A percentile compares a stretch with the other conserved stretches of the same genome.
Conservation (phyloP, 2,113 vertebrate genomes). For the Climacteris rufus region DNA sequence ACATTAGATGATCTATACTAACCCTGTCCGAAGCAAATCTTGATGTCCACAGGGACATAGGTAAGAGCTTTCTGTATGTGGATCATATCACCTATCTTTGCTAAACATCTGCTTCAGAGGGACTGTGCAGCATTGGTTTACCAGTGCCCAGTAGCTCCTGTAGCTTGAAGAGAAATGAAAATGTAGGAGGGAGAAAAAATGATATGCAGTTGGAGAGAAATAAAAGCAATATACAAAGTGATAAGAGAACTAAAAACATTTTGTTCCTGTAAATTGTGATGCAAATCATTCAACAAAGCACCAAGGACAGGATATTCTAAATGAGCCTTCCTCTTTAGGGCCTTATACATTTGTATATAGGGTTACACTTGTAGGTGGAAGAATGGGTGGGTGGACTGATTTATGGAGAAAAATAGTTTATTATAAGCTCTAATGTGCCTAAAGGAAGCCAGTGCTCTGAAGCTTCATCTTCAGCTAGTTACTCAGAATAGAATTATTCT, state of each 20-base stretch:
- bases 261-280: not conserved
- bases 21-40: not conserved
- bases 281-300: not conserved
- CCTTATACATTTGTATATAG: not conserved
- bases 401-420: slow-evolving; percentile 22
- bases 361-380: not conserved
- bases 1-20: not conserved
- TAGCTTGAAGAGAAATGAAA: not conserved
- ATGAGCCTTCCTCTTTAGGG: not conserved
- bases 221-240: not conserved
- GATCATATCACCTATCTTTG: not conserved
- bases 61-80: not conserved
- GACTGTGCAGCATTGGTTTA: not conserved
- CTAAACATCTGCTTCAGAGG: not conserved
- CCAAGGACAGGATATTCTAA: not conserved
- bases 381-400: slow-evolving; percentile 22
- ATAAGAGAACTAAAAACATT: not conserved
- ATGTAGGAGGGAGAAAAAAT: not conserved
- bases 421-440: slow-evolving; percentile 32
- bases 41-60: not conserved
- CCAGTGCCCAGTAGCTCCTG: not conserved
- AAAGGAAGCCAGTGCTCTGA: not conserved
- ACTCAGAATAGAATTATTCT: not conserved
- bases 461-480: slow-evolving; percentile 6
- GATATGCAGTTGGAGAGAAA: not conserved